Evolutionary conservation across 35 echinoderm and acorn worm species (phyloP).

Genomic region (Holothuria glaberrima): DNA sequence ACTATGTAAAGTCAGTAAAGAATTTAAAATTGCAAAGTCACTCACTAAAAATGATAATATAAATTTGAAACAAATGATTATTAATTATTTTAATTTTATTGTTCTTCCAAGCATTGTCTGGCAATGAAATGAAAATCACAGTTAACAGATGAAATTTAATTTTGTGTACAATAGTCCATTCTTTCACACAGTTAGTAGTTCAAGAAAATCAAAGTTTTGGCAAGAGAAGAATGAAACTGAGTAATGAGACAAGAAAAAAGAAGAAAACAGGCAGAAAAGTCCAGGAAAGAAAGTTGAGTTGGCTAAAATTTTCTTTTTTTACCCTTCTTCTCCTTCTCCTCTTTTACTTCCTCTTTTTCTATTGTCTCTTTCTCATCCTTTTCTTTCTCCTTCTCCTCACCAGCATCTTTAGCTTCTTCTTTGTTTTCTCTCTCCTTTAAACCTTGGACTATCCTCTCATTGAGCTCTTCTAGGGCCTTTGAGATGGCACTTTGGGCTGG

Average conservation of each 20-base stretch:
- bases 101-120: no score
- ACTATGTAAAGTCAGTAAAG: no score
- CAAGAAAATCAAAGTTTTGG: no score
- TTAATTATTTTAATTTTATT: no score
- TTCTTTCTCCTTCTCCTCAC: conserved; percentile 45
- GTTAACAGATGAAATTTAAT: no score
- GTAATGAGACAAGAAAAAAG: not conserved
- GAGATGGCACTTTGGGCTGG: conserved; percentile 91
- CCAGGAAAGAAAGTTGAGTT: conserved; percentile 3
- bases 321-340: conserved; percentile 48
- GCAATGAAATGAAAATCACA: no score
- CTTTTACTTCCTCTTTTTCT: conserved; percentile 25
- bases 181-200: no score
- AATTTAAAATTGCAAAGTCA: no score
- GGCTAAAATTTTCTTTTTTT: conserved; percentile 9
- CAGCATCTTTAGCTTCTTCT: conserved; percentile 28
- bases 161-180: no score
- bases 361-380: conserved; percentile 8
- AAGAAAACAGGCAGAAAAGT: conserved; percentile 11
- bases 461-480: conserved; percentile 97
- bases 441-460: conserved; percentile 95
- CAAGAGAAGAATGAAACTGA: not conserved
- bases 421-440: conserved; percentile 78
- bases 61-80: no score
- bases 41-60: no score